A percentile compares a stretch with the other conserved stretches of the same genome.
These are phyloP conservation scores for Nebria salina DNA, from an alignment of 2,888 invertebrate genomes.

Conservation along the genomic window DNA sequence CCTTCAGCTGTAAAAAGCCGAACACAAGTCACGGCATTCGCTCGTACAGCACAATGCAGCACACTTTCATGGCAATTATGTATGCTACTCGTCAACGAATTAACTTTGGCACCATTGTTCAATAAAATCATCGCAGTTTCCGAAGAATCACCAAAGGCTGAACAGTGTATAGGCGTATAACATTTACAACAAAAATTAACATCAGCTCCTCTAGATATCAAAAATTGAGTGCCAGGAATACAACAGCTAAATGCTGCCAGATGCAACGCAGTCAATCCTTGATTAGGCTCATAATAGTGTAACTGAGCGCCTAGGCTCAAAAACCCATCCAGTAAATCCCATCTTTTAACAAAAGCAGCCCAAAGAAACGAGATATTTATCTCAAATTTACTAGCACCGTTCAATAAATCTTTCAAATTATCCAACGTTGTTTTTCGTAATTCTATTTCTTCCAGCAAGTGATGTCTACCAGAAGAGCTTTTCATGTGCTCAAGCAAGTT, in stretches of 20 bases:
- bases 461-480: constrained; percentile 72
- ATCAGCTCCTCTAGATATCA: constrained; percentile 75
- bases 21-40: constrained; percentile 84
- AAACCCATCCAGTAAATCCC: constrained; percentile 72
- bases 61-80: constrained; percentile 77
- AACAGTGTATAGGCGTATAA: constrained; percentile 87
- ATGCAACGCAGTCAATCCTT: constrained; percentile 79
- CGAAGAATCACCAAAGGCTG: constrained; percentile 87
- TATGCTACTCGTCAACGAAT: constrained; percentile 70
- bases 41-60: constrained; percentile 85
- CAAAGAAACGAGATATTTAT: constrained; percentile 78
- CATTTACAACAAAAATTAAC: constrained; percentile 76
- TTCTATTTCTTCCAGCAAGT: constrained; percentile 79
- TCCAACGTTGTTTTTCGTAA: constrained; percentile 71
- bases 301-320: constrained; percentile 76
- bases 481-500: constrained; percentile 80
- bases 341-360: constrained; percentile 77
- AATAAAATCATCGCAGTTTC: constrained; percentile 83
- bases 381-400: constrained; percentile 71
- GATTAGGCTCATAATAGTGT: constrained; percentile 74
- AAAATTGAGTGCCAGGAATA: constrained; percentile 73
- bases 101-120: constrained; percentile 74
- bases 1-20: constrained; percentile 79
- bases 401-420: constrained; percentile 65
- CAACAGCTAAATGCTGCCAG: constrained; percentile 83